Base-by-base conservation (phyloP, 2,888 invertebrate species). In the Suillia variegata region DNA sequence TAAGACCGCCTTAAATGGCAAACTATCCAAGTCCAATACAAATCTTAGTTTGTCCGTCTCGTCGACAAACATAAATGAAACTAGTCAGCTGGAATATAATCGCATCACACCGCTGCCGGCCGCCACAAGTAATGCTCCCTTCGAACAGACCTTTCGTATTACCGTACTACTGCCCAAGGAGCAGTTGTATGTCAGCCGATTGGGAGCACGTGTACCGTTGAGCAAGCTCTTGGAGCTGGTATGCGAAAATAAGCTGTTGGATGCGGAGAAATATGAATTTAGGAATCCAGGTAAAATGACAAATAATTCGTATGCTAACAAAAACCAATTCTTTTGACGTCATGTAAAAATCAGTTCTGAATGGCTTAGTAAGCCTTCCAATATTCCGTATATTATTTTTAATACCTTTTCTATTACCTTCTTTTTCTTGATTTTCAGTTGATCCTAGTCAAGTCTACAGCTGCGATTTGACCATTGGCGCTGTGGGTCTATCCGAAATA, bases 181-280 rank as follows among this genome's bases (percentile, higher is more conserved):
- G 77, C 93, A 93, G 82, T 85, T 93, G 59, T 90, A 88, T 80
- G 92, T 93, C 12, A 85, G 88, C 42, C 84, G 93, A 64, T 87
- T 92, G 62, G 89, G 89, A 66, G 89, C 89, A 13, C 86, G 87
- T 67, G 88, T 87, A 53, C 84, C 85, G 24, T 82, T 93, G 26
- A 86, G 86, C 45, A 89, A 91, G 63, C 86, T 93, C 54, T 85
- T 91, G 70, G 84, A 85, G 59, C 86, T 89, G 76, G 89, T 92
- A 13, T 92, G 92, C 76, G 85, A 86, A 53, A 90, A 92, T 76
- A 93, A 92, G 79, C 87, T 87, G 78, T 83, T 93, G 73, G 91
- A 92, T 77, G 84, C 86, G 21, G 80, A 84, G 56, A 89, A 90
- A 77, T 92, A 91, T 79, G 89, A 90, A 79, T 87, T 93, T 67